These are phyloP conservation scores for Siphonodentalium dalli DNA, from an alignment of 2,888 invertebrate species.

Conservation along the genomic window DNA sequence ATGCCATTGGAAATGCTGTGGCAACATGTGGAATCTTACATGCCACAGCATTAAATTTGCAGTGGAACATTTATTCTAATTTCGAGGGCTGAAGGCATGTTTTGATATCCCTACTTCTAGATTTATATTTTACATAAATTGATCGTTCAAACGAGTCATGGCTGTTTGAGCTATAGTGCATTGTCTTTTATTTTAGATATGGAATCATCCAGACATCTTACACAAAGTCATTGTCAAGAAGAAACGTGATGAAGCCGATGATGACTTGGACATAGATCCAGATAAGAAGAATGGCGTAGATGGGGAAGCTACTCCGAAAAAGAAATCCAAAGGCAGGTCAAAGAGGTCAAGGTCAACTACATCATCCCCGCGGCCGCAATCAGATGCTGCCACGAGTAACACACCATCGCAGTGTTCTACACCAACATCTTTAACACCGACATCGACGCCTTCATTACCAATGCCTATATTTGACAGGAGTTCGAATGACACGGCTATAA, in stretches of 20 bases:
- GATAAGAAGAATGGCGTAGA: slow-evolving; percentile 38
- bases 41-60: too few species aligned
- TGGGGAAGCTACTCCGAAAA: too few species aligned
- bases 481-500: too few species aligned
- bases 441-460: too few species aligned
- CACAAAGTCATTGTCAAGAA: slow-evolving; percentile 53
- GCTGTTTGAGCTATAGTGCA: background rate
- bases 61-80: too few species aligned
- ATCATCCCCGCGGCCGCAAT: slow-evolving; percentile 17
- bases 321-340: too few species aligned
- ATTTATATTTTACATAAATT: background rate
- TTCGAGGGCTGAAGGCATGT: too few species aligned
- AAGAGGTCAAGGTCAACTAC: slow-evolving; percentile 18
- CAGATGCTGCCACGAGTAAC: slow-evolving; percentile 4
- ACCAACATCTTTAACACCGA: slow-evolving; percentile 9
- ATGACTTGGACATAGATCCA: slow-evolving; percentile 62
- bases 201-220: slow-evolving; percentile 69
- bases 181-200: slow-evolving; percentile 60
- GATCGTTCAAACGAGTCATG: background rate
- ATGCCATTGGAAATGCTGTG: too few species aligned
- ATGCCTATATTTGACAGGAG: too few species aligned
- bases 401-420: slow-evolving; percentile 9
- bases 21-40: too few species aligned
- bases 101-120: background rate
- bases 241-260: slow-evolving; percentile 47